Evolutionary conservation across 2,888 invertebrate genomes (phyloP).

Genomic region (Eupithecia abbreviata): DNA sequence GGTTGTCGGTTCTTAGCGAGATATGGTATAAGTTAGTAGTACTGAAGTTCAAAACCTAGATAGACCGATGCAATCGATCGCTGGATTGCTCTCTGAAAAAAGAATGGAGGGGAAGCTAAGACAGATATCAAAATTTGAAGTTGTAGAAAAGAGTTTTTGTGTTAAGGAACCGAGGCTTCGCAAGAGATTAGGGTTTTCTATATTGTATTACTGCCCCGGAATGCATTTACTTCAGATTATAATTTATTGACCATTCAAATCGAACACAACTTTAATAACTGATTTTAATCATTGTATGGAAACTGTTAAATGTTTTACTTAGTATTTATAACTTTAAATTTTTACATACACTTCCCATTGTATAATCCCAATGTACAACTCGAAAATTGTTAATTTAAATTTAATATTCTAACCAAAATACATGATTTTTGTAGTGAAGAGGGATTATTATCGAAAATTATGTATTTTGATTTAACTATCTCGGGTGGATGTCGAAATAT

Average conservation of each 20-base stretch:
- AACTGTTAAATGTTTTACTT: background rate
- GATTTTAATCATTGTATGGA: background rate
- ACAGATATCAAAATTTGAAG: background rate
- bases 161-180: background rate
- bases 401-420: conserved; percentile 6
- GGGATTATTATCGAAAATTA: background rate
- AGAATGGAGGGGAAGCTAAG: background rate
- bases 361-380: background rate
- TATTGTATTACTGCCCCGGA: background rate
- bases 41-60: background rate
- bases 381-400: background rate
- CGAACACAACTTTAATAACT: background rate
- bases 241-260: background rate
- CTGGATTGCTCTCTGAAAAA: too few relatives aligned
- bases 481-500: conserved; percentile 2
- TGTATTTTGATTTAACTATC: conserved; percentile 3
- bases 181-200: background rate
- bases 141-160: background rate
- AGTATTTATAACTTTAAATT: background rate
- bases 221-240: background rate
- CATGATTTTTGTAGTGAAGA: background rate
- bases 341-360: background rate
- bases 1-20: too few relatives aligned
- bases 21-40: too few relatives aligned
- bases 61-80: too few relatives aligned